phyloP scores from a whole-genome alignment of 2,113 vertebrate species.

The Muntiacus muntjak region DNA sequence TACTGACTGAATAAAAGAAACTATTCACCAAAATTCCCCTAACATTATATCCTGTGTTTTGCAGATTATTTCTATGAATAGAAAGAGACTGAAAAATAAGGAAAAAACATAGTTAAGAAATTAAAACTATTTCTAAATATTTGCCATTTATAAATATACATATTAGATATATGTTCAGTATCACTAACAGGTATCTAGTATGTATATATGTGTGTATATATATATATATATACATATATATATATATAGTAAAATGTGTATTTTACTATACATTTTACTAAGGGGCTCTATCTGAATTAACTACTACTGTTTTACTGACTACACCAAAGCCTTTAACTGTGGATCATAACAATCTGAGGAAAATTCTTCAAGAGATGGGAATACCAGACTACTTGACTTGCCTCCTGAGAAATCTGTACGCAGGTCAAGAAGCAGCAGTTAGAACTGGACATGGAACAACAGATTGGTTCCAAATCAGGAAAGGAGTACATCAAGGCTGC shows the following conservation, averaged over 20 bases:
- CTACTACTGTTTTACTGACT: background rate
- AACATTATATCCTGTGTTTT: background rate
- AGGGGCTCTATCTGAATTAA: background rate
- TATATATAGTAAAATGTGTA: too few relatives aligned
- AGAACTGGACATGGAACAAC: background rate
- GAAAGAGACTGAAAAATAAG: background rate
- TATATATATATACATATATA: rapidly evolving
- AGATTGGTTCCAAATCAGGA: background rate
- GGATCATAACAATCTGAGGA: background rate
- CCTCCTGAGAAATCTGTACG: background rate
- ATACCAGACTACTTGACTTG: background rate
- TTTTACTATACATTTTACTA: background rate
- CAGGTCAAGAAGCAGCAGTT: background rate
- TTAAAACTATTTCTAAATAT: background rate
- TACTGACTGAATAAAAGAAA: background rate
- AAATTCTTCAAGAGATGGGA: background rate
- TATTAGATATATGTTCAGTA: background rate
- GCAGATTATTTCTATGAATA: background rate
- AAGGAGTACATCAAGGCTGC: background rate
- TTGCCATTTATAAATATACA: background rate
- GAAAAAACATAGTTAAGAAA: background rate
- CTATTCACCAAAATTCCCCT: background rate
- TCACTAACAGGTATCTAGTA: background rate
- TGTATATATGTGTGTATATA: background rate
- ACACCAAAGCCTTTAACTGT: background rate